Evolutionary conservation across 2,113 vertebrate species (phyloP), one percentile per base, ranked within the genome.

Genomic region (Sakesphorus luctuosus): DNA sequence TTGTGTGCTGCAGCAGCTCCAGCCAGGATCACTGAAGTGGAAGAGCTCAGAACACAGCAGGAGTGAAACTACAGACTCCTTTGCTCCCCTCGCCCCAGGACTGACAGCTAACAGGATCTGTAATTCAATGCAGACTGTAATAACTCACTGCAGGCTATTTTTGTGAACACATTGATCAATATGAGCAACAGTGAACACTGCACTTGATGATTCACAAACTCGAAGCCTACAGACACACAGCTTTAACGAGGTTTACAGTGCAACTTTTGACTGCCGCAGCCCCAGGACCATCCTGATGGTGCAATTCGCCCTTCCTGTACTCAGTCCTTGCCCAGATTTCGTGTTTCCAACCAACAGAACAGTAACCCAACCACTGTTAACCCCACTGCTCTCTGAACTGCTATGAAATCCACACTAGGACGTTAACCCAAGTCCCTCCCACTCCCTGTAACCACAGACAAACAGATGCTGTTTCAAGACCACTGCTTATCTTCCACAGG

Each of bases 141-240:
- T 3, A 59, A 16, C 36, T 35, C 36, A 31, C 55, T 47, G 43
- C 75, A 69, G 85, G 71, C 31, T 85, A 6, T 52, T 80, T 85
- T 69, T 44, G 85, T 18, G 11, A 76, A 62, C 53, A 92, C 72
- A 90, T 7, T 3, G 68, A 94, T 80, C 56, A 50, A 0, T 58
- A 33, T 33, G 86, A 93, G 72, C 79, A 84, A 95, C 94, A 92
- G 50, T 2, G 1, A 88, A 93, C 86, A 92, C 38, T 12, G 68
- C 82, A 83, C 31, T 80, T 43, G 50, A 78, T 81, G 95, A 86
- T 69, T 86, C 88, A 96, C 88, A 43, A 26, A 89, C 82, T 87
- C 33, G 1, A 3, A 1, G 2, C 85, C 95, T 62, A 91, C 90
- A 91, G 74, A 94, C 87, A 94, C 67, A 91, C 69, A 86, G 46